phyloP scores from a whole-genome alignment of 2,888 invertebrate genomes.

The Trichacis sp. region DNA sequence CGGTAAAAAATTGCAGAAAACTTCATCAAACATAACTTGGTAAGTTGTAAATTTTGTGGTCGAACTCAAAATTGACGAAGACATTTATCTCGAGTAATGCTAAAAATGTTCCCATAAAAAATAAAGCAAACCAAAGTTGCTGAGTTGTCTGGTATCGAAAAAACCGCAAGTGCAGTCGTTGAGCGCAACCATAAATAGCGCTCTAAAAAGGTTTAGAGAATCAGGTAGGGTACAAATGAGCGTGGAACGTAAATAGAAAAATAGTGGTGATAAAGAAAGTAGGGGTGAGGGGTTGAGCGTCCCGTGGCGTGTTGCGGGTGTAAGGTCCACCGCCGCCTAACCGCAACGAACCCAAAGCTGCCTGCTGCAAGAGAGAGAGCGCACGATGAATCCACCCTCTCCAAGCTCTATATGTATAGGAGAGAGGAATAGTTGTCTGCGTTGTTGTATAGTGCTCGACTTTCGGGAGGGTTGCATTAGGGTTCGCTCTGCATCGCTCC shows the following conservation, averaged over 20 bases:
- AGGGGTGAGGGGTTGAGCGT: constrained; percentile 12
- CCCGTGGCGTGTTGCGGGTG: constrained; percentile 29
- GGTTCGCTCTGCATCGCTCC: constrained; percentile 30
- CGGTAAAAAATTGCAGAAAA: too few relatives aligned
- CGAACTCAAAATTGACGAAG: too few relatives aligned
- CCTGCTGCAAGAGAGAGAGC: constrained; percentile 10
- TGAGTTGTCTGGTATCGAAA: too few relatives aligned
- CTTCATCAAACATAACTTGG: too few relatives aligned
- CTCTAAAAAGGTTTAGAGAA: background rate
- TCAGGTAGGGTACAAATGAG: background rate
- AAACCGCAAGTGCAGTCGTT: too few relatives aligned
- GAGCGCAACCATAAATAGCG: background rate
- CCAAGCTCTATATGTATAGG: background rate
- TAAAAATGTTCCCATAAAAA: too few relatives aligned
- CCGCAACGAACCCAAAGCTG: constrained; percentile 36
- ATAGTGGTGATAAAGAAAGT: background rate
- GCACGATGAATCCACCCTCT: constrained; percentile 20
- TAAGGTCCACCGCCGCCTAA: constrained; percentile 36
- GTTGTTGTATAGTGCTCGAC: constrained; percentile 35
- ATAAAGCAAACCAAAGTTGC: too few relatives aligned
- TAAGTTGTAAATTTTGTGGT: too few relatives aligned
- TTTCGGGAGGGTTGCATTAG: constrained; percentile 41
- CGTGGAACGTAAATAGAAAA: background rate
- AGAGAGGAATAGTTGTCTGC: constrained; percentile 24
- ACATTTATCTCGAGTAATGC: too few relatives aligned